Evolutionary conservation across 2,888 invertebrate species (phyloP), one percentile per base, ranked within the genome.

Genomic region (Bedellia somnulentella): DNA sequence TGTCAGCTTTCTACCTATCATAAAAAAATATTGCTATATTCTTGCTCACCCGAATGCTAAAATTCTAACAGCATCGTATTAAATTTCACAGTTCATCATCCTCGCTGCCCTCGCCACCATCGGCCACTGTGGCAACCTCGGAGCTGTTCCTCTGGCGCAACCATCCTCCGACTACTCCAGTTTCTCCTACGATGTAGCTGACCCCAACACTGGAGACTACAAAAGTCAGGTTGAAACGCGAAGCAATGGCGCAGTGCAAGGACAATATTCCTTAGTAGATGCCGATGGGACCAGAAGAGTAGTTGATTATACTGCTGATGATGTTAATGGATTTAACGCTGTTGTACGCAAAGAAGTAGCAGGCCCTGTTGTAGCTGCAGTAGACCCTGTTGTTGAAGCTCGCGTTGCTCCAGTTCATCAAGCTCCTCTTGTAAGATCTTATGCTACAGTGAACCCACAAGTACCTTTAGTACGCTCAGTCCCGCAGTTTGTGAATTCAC

Each of bases 281-380:
- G 42, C 80, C 15, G 80, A 80, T 39, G 79, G 79, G 43, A 78
- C 71, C 37, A 67, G 63, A 44, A 67, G 79, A 33, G 73, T 59
- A 26, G 79, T 80, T 1, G 78, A 79, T 52, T 80, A 80, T 53
- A 55, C 70, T 27, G 78, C 79, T 43, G n/a, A n/a, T n/a, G 67
- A 75, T 35, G 44, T 71, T 30, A 61, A 62, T 28, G 79, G 79
- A 4, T 80, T 79, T 59, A 79, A 78, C 55, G 79, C 79, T 31
- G 71, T 79, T 25, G 79, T 80, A 4, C 70, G 67, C 43, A 75
- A 71, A 37, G 75, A 75, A 38, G 57, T 56, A 15, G 49, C 49
- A 10, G n/a, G n/a, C n/a, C n/a, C n/a, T n/a, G n/a, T n/a, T n/a
- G n/a, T n/a, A n/a, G 42, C 46, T 10, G 42, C 42, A 3, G 28